phyloP scores from a whole-genome alignment of 1,140 invertebrate genomes.

The Drosophila guanche region DNA sequence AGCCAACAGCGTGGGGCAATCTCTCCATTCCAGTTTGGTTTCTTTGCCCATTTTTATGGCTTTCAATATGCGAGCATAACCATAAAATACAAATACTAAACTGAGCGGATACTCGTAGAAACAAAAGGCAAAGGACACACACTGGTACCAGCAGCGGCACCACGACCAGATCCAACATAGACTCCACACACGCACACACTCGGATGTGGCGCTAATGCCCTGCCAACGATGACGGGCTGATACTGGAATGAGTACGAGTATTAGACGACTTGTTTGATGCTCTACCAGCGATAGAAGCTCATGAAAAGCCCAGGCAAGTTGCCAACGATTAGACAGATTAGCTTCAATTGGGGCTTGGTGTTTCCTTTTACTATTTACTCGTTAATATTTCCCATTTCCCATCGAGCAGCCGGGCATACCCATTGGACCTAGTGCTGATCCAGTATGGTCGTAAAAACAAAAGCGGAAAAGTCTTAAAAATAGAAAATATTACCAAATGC shows the following conservation, averaged over 20 bases:
- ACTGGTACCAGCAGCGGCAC: neutral
- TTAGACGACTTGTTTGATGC: conserved; percentile 5
- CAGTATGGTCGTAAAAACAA: conserved; percentile 10
- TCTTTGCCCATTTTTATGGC: conserved; percentile 42
- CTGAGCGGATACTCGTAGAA: neutral
- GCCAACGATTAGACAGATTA: neutral
- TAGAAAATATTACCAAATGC: conserved; percentile 14
- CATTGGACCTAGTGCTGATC: too few species aligned
- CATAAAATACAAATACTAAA: conserved; percentile 60
- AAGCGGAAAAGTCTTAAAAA: conserved; percentile 14
- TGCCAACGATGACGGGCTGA: conserved; percentile 11
- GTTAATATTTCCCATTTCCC: neutral
- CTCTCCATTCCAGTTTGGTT: conserved; percentile 12
- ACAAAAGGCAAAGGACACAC: neutral
- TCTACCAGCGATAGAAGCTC: conserved; percentile 8
- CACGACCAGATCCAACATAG: conserved; percentile 5
- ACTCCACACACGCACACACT: neutral
- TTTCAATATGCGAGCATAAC: conserved; percentile 46
- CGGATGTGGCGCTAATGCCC: conserved; percentile 39
- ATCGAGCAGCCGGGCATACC: neutral
- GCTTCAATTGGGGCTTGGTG: neutral
- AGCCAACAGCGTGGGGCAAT: conserved; percentile 3
- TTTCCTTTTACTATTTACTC: neutral
- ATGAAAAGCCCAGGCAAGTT: conserved; percentile 4
- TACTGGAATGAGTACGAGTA: neutral